phyloP scores from a whole-genome alignment of 2,888 invertebrate genomes.

The Tiliacea aurago region DNA sequence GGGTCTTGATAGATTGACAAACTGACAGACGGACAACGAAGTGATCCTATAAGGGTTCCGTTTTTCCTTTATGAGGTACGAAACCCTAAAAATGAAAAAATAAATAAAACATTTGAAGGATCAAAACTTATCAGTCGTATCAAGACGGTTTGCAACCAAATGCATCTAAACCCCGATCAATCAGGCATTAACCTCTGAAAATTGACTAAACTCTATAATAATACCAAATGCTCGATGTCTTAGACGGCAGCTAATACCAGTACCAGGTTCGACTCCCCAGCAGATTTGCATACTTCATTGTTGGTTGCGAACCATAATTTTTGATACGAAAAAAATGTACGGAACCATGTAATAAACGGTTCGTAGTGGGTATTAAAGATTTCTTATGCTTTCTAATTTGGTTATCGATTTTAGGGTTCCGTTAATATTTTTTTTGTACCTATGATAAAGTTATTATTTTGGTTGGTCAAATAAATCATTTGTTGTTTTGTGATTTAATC shows the following conservation, averaged over 20 bases:
- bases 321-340: constrained; percentile 72
- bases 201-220: constrained; percentile 80
- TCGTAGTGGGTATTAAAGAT: constrained; percentile 77
- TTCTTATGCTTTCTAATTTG: constrained; percentile 81
- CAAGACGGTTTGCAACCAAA: constrained; percentile 14
- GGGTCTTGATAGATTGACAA: no score
- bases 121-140: constrained; percentile 28
- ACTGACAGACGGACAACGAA: no score
- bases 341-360: constrained; percentile 68
- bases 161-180: constrained; percentile 65
- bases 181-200: constrained; percentile 69
- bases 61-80: no score
- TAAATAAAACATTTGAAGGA: constrained; percentile 17
- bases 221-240: constrained; percentile 74
- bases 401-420: constrained; percentile 65
- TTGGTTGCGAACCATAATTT: constrained; percentile 83
- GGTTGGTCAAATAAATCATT: neutral
- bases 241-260: constrained; percentile 79
- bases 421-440: neutral
- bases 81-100: no score
- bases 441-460: constrained; percentile 30
- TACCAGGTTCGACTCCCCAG: constrained; percentile 75
- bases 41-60: no score
- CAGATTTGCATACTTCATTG: constrained; percentile 89
- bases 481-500: neutral